A percentile compares a stretch with the other conserved stretches of the same genome.
Conservation (phyloP, 2,797 vertebrate species). For the Anolis apletophallus region DNA sequence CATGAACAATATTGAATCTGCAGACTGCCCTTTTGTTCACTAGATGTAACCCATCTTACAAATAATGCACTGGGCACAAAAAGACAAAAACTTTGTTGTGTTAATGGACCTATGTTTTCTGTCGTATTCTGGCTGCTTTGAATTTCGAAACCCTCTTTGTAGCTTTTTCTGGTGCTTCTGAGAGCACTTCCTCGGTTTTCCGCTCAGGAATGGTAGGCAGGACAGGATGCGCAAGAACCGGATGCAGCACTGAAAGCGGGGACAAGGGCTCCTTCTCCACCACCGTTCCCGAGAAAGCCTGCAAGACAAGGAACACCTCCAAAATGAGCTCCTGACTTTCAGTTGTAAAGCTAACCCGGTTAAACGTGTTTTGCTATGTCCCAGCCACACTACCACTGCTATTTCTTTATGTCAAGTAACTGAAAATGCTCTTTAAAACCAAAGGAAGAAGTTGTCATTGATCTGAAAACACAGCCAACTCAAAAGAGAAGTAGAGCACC, state of each 20-base stretch:
- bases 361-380: constrained; percentile 56
- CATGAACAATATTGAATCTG: constrained; percentile 57
- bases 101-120: constrained; percentile 76
- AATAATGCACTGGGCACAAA: constrained; percentile 22
- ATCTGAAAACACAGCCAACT: constrained; percentile 66
- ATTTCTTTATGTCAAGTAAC: constrained; percentile 71
- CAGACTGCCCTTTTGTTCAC: constrained; percentile 40
- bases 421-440: constrained; percentile 67
- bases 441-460: constrained; percentile 63
- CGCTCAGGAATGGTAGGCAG: constrained; percentile 92
- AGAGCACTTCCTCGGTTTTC: constrained; percentile 86
- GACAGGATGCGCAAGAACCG: constrained; percentile 83
- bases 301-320: constrained; percentile 62
- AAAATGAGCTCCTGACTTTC: constrained; percentile 56
- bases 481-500: constrained; percentile 62
- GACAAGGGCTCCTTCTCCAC: constrained; percentile 92
- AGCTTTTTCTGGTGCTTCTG: constrained; percentile 74
- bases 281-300: constrained; percentile 98
- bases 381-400: constrained; percentile 63
- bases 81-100: background rate
- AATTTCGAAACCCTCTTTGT: constrained; percentile 92
- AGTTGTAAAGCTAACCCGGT: constrained; percentile 56
- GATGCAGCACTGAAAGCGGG: constrained; percentile 81
- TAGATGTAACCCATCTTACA: constrained; percentile 36
- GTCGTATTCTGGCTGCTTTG: constrained; percentile 91